These are phyloP conservation scores for Cephus cinctus DNA, from an alignment of 1,140 invertebrate genomes.

Conservation along the genomic window DNA sequence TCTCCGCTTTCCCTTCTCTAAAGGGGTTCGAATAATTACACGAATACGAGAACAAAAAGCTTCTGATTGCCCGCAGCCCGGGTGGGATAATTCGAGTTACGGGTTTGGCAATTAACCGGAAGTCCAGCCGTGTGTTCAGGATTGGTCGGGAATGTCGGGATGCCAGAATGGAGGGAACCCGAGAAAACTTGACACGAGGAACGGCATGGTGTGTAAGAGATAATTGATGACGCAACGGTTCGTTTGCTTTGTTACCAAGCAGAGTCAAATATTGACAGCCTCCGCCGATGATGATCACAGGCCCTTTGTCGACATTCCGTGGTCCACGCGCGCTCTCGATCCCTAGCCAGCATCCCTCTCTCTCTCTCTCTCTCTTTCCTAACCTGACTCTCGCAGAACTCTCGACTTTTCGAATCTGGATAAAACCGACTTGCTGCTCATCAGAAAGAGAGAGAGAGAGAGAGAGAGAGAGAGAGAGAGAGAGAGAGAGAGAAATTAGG, in stretches of 20 bases:
- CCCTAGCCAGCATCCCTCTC: conserved; percentile 5
- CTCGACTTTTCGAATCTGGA: neutral
- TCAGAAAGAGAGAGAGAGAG: too few relatives aligned
- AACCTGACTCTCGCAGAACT: neutral
- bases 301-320: conserved; percentile 32
- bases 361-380: neutral
- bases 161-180: conserved; percentile 22
- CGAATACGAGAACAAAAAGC: too few relatives aligned
- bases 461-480: neutral
- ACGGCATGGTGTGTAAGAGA: conserved; percentile 38
- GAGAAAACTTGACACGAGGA: conserved; percentile 35
- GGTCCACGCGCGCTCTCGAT: conserved; percentile 15
- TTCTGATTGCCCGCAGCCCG: too few relatives aligned
- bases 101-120: neutral
- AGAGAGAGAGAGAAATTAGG: neutral
- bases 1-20: too few relatives aligned
- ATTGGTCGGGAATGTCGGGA: conserved; percentile 22
- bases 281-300: conserved; percentile 32
- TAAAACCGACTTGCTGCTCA: too few relatives aligned
- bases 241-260: conserved; percentile 36
- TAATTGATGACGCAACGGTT: conserved; percentile 46
- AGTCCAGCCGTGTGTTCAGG: too few relatives aligned
- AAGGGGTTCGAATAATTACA: too few relatives aligned
- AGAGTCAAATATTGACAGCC: conserved; percentile 44
- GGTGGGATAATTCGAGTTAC: conserved; percentile 33